phyloP scores from a whole-genome alignment of 2,888 invertebrate genomes.

The Dolomedes plantarius region DNA sequence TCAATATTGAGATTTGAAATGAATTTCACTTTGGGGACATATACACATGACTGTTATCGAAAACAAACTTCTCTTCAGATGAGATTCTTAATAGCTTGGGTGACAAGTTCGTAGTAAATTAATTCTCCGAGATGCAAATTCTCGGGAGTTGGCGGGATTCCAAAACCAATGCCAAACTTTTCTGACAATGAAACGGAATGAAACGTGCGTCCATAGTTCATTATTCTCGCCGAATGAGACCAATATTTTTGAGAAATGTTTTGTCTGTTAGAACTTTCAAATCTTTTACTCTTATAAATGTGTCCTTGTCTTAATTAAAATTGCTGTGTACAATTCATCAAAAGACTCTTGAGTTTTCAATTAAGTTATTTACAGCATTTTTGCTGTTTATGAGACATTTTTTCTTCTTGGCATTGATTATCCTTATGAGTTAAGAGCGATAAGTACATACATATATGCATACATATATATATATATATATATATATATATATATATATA shows the following conservation, averaged over 20 bases:
- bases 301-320: not conserved
- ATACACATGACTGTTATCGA: constrained; percentile 3
- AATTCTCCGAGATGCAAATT: not conserved
- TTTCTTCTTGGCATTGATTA: too few relatives aligned
- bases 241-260: not conserved
- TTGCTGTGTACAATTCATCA: not conserved
- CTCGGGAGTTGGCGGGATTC: not conserved
- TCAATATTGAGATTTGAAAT: not conserved
- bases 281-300: not conserved
- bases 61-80: constrained; percentile 4
- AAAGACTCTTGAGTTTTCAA: not conserved
- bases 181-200: not conserved
- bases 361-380: too few relatives aligned
- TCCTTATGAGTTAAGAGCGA: too few relatives aligned
- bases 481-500: too few relatives aligned
- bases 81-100: not conserved
- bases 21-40: not conserved
- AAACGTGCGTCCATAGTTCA: not conserved
- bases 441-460: too few relatives aligned
- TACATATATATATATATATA: too few relatives aligned
- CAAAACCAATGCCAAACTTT: constrained; percentile 14
- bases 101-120: constrained; percentile 7
- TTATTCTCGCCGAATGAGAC: not conserved
- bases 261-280: not conserved
- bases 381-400: too few relatives aligned